Base-by-base conservation (phyloP, 2,113 vertebrate species). In the Ascaphus truei region DNA sequence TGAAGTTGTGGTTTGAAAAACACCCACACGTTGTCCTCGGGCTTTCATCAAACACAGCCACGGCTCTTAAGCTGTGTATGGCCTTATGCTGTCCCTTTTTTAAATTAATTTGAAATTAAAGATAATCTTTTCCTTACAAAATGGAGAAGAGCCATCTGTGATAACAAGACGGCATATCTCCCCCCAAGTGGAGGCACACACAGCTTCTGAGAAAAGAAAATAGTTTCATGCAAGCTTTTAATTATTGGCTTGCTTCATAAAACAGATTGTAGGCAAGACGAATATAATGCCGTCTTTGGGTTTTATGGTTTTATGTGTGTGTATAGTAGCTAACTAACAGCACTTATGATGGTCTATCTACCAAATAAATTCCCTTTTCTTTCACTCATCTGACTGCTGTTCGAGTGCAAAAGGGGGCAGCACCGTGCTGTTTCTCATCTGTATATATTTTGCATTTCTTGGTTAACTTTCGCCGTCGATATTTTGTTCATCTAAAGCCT, bases 121-220 rank as follows among this genome's bases (percentile, higher is more conserved):
- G 73, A 45, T 80, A 48, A 72, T 75, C 80, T 75, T 84, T 76
- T 63, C 77, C 77, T 84, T 79, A 71, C 74, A 73, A 75, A 60
- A 64, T 72, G 68, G 79, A 53, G 57, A 74, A 72, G 52, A 56
- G 74, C 66, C 75, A 56, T 77, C 63, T 68, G 71, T 62, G 76
- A 68, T 85, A 86, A 80, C 68, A 76, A 78, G 60, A 76, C 1
- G 7, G 3, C 2, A 62, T 52, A 5, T 3, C 76, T 77, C 71
- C 77, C 68, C 73, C 5, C 64, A 59, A 33, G 71, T 56, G 41
- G 41, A 18, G 5, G 16, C 53, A 63, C 52, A 56, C 74, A 63
- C 75, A 67, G 51, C 34, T 64, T 68, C 2, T 68, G 71, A 68
- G 67, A 75, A 30, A 71, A 79, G 64, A 75, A 80, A 66, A 50